Evolutionary conservation across 2,888 invertebrate species (phyloP), one percentile per base, ranked within the genome.

Genomic region (Therioaphis trifolii): DNA sequence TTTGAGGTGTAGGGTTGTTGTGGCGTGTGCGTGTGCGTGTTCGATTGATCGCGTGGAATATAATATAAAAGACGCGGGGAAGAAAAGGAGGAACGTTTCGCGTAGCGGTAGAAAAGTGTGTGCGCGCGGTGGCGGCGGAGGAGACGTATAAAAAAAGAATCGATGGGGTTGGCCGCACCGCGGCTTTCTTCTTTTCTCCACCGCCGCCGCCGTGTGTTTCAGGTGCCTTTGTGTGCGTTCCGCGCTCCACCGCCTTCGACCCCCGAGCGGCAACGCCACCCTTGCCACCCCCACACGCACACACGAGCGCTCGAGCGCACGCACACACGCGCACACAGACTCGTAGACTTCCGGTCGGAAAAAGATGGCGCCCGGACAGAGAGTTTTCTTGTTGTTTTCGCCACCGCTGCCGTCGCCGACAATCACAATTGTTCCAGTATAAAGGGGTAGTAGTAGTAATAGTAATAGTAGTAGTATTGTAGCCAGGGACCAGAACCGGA

Each of bases 371-470:
- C 27, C 71, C 80, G 71, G 46, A 71, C 63, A 63, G 71, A n/a
- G n/a, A 80, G 80, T 79, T 79, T 79, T 79, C 79, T 79, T 69
- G 79, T 79, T 79, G 69, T 79, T 79, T 58, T 79, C 58, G n/a
- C 66, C 63, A 7, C 78, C 66, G 21, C 66, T 1, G n/a, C 63
- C 35, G 68, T n/a, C n/a, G n/a, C 27, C 69, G 79, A 79, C 69
- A n/a, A n/a, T n/a, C 69, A 24, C 79, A 69, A 79, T 68, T 79
- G 79, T 79, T 79, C 79, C 79, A 27, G 69, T 69, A n/a, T n/a
- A 27, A 24, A 40, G 12, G 69, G 55, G 40, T 49, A 49, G 46
- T 14, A 12, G 46, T 49, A 49, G 46, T n/a, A n/a, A 43, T 11
- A 43, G 21, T 18, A 18, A 9, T n/a, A n/a, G 55, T n/a, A n/a